Conservation (phyloP, 2,888 invertebrate genomes). For the Atethmia centrago region DNA sequence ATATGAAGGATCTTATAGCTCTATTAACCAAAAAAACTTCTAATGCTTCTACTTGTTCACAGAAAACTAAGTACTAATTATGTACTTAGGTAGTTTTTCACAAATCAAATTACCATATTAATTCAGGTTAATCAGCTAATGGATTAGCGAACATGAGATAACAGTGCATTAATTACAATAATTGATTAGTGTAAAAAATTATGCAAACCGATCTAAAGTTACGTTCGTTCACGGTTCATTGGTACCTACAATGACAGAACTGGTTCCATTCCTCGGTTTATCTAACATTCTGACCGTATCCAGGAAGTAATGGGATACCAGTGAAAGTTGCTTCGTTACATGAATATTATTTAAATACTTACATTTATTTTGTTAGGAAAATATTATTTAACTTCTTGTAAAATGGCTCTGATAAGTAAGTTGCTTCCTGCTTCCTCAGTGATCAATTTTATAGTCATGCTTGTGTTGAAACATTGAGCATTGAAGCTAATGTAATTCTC, state of each 20-base stretch:
- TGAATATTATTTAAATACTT: constrained; percentile 48
- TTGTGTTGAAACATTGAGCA: neutral
- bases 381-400: constrained; percentile 6
- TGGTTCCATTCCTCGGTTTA: constrained; percentile 50
- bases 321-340: constrained; percentile 50
- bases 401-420: neutral
- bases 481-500: constrained; percentile 1
- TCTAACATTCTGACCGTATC: constrained; percentile 54
- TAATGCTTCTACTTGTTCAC: neutral
- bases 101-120: constrained; percentile 32
- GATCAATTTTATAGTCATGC: neutral
- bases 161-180: constrained; percentile 49
- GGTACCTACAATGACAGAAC: constrained; percentile 49
- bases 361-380: constrained; percentile 28
- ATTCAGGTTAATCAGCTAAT: constrained; percentile 38
- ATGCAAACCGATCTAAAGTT: constrained; percentile 41
- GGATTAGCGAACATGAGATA: constrained; percentile 57
- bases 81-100: neutral
- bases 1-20: neutral
- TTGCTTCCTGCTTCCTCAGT: constrained; percentile 1
- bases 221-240: constrained; percentile 53
- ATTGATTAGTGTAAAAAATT: constrained; percentile 44
- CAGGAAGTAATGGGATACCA: constrained; percentile 63
- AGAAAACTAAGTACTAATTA: neutral
- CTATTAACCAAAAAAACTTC: neutral